Percentiles rank a stretch among this genome's conserved stretches.
phyloP scores from a whole-genome alignment of 2,888 invertebrate genomes.

The Hypselothyrea guttata region DNA sequence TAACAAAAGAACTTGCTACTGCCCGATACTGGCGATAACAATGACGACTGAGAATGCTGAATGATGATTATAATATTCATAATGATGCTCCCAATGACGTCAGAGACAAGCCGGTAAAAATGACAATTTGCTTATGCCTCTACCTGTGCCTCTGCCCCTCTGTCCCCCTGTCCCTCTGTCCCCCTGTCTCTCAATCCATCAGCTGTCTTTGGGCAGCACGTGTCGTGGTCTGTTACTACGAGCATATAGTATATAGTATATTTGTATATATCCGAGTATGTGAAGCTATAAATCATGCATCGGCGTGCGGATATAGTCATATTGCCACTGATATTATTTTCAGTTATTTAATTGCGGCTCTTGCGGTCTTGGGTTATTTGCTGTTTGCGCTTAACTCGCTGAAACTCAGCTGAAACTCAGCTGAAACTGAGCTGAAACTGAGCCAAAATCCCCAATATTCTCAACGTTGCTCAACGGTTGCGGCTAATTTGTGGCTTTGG shows the following conservation, averaged over 20 bases:
- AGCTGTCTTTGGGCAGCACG: constrained; percentile 13
- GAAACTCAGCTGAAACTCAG: no score
- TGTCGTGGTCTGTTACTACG: constrained; percentile 8
- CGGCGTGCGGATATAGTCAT: background rate
- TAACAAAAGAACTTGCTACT: constrained; percentile 15
- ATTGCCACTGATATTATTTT: constrained; percentile 18
- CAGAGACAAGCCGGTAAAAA: constrained; percentile 9
- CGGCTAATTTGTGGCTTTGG: background rate
- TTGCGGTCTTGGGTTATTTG: constrained; percentile 20
- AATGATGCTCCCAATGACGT: constrained; percentile 28
- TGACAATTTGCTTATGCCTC: background rate
- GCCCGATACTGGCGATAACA: constrained; percentile 28
- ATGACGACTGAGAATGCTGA: constrained; percentile 6
- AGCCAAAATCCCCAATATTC: no score
- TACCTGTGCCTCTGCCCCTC: no score
- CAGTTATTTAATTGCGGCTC: constrained; percentile 41
- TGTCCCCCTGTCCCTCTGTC: no score
- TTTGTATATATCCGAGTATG: no score
- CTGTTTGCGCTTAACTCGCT: no score
- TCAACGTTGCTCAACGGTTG: background rate
- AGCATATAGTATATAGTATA: no score
- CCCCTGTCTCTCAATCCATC: no score
- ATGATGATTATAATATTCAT: constrained; percentile 10
- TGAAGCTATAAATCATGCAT: background rate
- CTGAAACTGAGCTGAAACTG: no score